Evolutionary conservation across 1,140 invertebrate genomes (phyloP).

Genomic region (Drosophila ohnishii): DNA sequence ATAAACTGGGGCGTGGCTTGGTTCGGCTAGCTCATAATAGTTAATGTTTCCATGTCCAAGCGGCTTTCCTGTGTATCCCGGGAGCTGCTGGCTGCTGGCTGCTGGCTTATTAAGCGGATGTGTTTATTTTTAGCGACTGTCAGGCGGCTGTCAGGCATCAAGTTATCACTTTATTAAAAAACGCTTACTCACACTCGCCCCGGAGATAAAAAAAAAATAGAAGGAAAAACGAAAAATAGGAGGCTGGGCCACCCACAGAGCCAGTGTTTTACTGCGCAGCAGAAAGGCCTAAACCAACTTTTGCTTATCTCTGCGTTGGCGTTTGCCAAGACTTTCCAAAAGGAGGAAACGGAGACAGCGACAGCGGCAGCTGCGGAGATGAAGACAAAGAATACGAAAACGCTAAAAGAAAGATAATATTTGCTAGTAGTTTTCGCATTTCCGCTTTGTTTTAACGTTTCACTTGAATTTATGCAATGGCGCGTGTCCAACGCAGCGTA

Average conservation of each 20-base stretch:
- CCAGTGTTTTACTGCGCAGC: conserved; percentile 57
- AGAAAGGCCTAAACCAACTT: conserved; percentile 65
- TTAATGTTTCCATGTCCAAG: conserved; percentile 50
- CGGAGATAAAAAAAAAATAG: neutral
- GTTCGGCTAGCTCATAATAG: conserved; percentile 37
- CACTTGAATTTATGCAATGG: conserved; percentile 80
- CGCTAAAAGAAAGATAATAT: conserved; percentile 68
- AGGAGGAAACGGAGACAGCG: conserved; percentile 24
- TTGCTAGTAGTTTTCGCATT: conserved; percentile 74
- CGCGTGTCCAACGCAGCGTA: conserved; percentile 78
- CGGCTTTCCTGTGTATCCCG: conserved; percentile 46
- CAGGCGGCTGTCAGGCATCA: conserved; percentile 65
- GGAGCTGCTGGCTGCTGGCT: conserved; percentile 35
- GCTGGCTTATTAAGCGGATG: conserved; percentile 59
- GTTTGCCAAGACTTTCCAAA: conserved; percentile 37
- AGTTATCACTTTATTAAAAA: conserved; percentile 79
- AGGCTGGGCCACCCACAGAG: conserved; percentile 38
- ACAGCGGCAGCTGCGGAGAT: conserved; percentile 24
- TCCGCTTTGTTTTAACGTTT: conserved; percentile 80
- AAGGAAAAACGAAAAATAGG: conserved; percentile 1
- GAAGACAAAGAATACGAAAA: conserved; percentile 48
- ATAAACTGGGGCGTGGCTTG: conserved; percentile 32
- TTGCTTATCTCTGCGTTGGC: conserved; percentile 62
- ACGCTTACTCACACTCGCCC: conserved; percentile 66
- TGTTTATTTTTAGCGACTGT: conserved; percentile 72